Evolutionary conservation across 2,113 vertebrate species (phyloP), one percentile per base, ranked within the genome.

Genomic region (Nipponia nippon): DNA sequence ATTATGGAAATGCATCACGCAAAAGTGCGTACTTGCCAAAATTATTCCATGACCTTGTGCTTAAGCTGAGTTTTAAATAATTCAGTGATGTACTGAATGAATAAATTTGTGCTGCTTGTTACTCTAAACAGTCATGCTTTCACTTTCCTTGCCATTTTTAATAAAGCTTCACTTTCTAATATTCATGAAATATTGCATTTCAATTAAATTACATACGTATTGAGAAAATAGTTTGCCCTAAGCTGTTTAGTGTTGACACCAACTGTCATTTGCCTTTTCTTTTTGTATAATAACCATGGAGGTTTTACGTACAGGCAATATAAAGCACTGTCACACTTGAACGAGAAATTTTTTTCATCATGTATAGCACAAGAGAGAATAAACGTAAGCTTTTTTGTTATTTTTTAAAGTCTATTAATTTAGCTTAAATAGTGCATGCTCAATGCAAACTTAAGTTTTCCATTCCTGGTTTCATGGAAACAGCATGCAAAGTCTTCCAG

Each of bases 131-230:
- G 97, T 97, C 98, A 98, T 95, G 97, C 97, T 97, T 98, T 98
- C 97, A 97, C 97, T 98, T 98, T 95, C 96, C 96, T 97, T 98
- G 98, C 97, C 97, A 97, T 98, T 98, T 98, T 98, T 98, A 98
- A 98, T 98, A 98, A 98, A 98, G 97, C 89, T 91, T 97, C 86
- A 75, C 92, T 98, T 98, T 97, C 97, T 98, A 98, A 98, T 98
- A 98, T 98, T 98, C 98, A 98, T 98, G 98, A 98, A 98, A 98
- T 98, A 98, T 95, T 98, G 97, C 98, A 98, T 98, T 98, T 98
- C 98, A 98, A 98, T 98, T 98, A 98, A 98, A 98, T 98, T 98
- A 98, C 97, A 94, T 96, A 97, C 92, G 59, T 97, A 97, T 96
- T 93, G 90, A 97, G 97, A 97, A 98, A 98, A 98, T 94, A 98